A percentile compares a stretch with the other conserved stretches of the same genome.
Evolutionary conservation across 2,888 invertebrate species (phyloP).

Genomic region (Tanypteryx hageni): DNA sequence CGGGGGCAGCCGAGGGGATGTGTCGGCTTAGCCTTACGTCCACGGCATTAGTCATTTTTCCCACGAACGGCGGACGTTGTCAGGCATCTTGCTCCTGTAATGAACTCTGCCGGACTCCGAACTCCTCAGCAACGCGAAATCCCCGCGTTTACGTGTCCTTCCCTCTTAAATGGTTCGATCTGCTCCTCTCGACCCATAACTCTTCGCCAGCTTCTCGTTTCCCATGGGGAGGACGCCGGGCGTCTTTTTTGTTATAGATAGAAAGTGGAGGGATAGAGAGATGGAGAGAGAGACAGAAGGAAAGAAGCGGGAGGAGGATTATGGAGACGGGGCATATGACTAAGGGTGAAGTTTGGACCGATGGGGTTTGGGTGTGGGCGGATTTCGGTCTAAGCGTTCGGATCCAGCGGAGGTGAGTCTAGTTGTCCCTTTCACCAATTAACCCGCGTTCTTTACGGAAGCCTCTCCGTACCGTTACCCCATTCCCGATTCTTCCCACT

Average conservation of each 20-base stretch:
- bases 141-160: background rate
- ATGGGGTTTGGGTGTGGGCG: too few species aligned
- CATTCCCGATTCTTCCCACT: too few species aligned
- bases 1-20: background rate
- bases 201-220: background rate
- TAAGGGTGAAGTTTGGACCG: too few species aligned
- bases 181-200: background rate
- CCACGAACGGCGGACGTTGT: background rate
- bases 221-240: background rate
- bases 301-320: background rate
- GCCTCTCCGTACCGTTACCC: background rate
- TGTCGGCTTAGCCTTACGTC: background rate
- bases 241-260: background rate
- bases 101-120: background rate
- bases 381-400: background rate
- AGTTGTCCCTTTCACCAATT: background rate
- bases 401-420: conserved; percentile 11
- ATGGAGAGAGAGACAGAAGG: background rate
- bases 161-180: background rate
- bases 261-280: background rate
- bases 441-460: background rate
- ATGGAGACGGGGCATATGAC: background rate
- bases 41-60: background rate
- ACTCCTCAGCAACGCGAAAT: background rate
- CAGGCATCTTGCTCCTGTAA: background rate